Evolutionary conservation across 2,113 vertebrate species (phyloP), one percentile per base, ranked within the genome.

Genomic region (Engystomops pustulosus): DNA sequence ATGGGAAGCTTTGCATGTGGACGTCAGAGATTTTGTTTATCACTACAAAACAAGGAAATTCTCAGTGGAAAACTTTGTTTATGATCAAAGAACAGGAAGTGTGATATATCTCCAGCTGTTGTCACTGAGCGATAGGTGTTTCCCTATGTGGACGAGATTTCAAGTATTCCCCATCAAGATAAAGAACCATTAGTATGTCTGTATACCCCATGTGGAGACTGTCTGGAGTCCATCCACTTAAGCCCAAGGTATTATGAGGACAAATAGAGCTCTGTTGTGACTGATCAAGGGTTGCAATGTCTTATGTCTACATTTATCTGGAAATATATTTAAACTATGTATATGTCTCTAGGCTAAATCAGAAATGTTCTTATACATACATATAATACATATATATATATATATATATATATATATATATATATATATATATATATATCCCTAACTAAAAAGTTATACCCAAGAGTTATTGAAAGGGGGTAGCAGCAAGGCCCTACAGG

Each of bases 21-120:
- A 80, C 58, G 27, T 80, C 78, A 67, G 18, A 65, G 27, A 30
- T 47, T 65, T 80, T 80, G 60, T 80, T 80, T 49, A 80, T 34
- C 17, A 23, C 15, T 32, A 60, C 18, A 80, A 62, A 80, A 69
- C 60, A 68, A 67, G 62, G 79, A 68, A 67, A 65, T n/a, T 68
- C 41, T 49, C 25, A 12, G 38, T 34, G 79, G 15, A 80, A 80
- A 80, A 80, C 58, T 3, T 47, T 80, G n/a, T 68, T 80, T 49
- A 36, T n/a, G 79, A 80, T 80, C 41, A 80, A 80, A 80, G 79
- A 68, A 67, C 45, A 80, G 79, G 79, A 80, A 80, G 79, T 51
- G 45, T 51, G 58, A 80, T 80, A 80, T 65, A 69, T 67, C 38
- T 30, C 79, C 79, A 32, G 41, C 62, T 80, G 62, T 34, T 80